Evolutionary conservation across 2,113 vertebrate species (phyloP).

Genomic region (Garra rufa): DNA sequence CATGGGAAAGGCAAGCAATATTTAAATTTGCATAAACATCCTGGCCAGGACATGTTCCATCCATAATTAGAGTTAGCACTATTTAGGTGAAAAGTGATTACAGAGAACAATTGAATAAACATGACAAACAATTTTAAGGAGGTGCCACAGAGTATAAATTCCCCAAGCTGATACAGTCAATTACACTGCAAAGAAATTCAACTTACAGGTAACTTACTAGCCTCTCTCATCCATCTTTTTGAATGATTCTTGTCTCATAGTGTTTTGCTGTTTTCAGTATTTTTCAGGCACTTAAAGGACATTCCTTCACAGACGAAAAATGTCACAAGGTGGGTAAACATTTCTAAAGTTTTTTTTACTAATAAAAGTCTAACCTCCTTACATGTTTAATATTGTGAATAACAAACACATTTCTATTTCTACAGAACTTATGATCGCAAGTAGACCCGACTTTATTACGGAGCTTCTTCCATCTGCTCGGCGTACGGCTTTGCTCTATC

Average conservation of each 20-base stretch:
- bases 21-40: too few relatives aligned
- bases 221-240: too few relatives aligned
- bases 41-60: too few relatives aligned
- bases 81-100: too few relatives aligned
- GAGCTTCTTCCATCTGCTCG: conserved; percentile 27
- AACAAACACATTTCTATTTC: neutral
- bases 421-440: neutral
- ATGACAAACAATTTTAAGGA: neutral
- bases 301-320: neutral
- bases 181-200: neutral
- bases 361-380: neutral
- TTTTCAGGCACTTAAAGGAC: neutral
- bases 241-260: too few relatives aligned
- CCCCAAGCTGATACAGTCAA: neutral
- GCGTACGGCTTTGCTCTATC: conserved; percentile 23
- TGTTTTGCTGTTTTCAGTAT: neutral
- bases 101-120: neutral
- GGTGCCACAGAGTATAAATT: neutral
- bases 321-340: neutral
- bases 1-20: too few relatives aligned
- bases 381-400: neutral
- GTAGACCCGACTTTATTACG: neutral
- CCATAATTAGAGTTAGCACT: too few relatives aligned
- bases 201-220: too few relatives aligned
- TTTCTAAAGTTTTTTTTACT: neutral